Evolutionary conservation across 2,888 invertebrate species (phyloP).

Genomic region (Cremastinae sp.): DNA sequence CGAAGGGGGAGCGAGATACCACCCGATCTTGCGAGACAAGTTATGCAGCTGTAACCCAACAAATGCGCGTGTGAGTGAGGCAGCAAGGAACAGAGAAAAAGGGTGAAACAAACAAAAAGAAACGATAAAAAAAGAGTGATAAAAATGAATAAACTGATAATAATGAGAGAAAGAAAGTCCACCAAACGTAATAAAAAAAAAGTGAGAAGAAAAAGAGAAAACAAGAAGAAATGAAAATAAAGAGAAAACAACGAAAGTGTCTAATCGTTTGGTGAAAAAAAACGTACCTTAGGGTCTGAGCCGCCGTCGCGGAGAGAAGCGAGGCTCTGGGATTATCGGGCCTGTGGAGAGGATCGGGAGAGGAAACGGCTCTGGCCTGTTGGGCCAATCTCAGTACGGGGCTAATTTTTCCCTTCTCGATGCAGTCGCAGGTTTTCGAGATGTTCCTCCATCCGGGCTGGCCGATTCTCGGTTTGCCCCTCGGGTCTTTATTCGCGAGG

Average conservation of each 20-base stretch:
- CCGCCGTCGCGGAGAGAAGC: slow-evolving; percentile 76
- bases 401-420: slow-evolving; percentile 75
- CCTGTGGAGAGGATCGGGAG: slow-evolving; percentile 80
- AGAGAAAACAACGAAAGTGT: slow-evolving; percentile 69
- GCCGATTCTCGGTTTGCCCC: slow-evolving; percentile 70
- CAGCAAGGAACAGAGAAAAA: not conserved
- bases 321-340: slow-evolving; percentile 78
- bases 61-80: not conserved
- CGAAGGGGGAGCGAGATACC: not conserved
- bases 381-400: slow-evolving; percentile 75
- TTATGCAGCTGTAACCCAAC: not conserved
- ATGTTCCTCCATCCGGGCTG: slow-evolving; percentile 73
- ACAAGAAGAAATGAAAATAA: slow-evolving; percentile 47
- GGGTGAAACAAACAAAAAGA: slow-evolving; percentile 12
- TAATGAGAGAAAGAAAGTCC: not conserved
- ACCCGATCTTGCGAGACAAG: not conserved
- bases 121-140: slow-evolving; percentile 4
- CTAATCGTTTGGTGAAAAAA: slow-evolving; percentile 48
- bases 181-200: slow-evolving; percentile 25
- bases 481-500: not conserved
- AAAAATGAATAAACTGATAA: slow-evolving; percentile 14
- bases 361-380: slow-evolving; percentile 80
- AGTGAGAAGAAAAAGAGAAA: slow-evolving; percentile 63
- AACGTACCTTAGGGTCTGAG: slow-evolving; percentile 79
- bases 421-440: slow-evolving; percentile 78